These are phyloP conservation scores for Microctonus brassicae DNA, from an alignment of 2,888 invertebrate species.

Conservation along the genomic window DNA sequence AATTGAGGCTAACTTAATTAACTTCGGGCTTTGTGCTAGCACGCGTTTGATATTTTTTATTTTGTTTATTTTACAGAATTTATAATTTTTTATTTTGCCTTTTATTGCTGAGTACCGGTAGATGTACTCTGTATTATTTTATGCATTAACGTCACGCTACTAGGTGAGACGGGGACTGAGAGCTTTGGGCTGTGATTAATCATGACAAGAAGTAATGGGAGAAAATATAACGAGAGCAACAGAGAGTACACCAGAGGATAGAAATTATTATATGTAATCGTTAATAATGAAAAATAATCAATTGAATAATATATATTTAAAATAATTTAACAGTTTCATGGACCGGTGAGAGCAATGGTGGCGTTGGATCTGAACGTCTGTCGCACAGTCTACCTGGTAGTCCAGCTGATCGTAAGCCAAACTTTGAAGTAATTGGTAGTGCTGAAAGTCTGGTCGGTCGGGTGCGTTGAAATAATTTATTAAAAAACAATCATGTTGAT, in stretches of 20 bases:
- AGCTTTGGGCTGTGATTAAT: conserved; percentile 1
- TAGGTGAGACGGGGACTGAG: neutral
- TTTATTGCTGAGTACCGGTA: conserved; percentile 8
- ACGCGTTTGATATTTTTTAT: conserved; percentile 21
- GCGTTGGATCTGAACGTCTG: conserved; percentile 74
- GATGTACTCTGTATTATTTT: conserved; percentile 6
- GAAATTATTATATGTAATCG: neutral
- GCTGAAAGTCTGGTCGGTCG: conserved; percentile 96
- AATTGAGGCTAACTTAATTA: conserved; percentile 26
- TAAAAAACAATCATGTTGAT: neutral
- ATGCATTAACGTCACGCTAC: neutral
- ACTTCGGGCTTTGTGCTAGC: conserved; percentile 34
- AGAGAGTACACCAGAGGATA: conserved; percentile 12
- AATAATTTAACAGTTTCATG: conserved; percentile 63
- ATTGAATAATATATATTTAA: conserved; percentile 11
- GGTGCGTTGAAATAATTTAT: conserved; percentile 72
- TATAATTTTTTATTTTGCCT: neutral
- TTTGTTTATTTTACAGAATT: neutral
- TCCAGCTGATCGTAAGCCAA: conserved; percentile 77
- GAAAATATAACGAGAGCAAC: neutral
- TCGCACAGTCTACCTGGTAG: conserved; percentile 80
- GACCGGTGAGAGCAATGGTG: conserved; percentile 74
- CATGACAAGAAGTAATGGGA: neutral
- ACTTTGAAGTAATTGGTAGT: conserved; percentile 88
- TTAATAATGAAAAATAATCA: neutral